Evolutionary conservation across 1,140 invertebrate species (phyloP), one percentile per base, ranked within the genome.

Genomic region (Phymastichus coffea): DNA sequence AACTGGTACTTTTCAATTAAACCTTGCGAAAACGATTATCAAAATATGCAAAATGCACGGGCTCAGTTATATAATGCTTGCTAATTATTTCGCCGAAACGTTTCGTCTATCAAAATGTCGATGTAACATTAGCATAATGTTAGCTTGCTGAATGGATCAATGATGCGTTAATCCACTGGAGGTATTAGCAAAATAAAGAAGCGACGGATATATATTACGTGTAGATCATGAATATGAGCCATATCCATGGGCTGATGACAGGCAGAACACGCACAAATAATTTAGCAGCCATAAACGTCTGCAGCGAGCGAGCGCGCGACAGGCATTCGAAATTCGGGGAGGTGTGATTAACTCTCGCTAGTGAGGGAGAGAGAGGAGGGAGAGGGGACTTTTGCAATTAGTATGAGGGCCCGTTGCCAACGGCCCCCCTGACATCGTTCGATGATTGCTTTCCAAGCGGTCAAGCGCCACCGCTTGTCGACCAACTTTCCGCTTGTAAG

Each of bases 211-310:
- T 28, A 30, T 10, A 37, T 38, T 35, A 25, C 14, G 38, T 15
- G 38, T 53, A 53, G 37, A 40, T 53, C 23, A 41, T 17, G 17
- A 53, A 25, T 23, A 17, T n/a, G 23, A 20, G 30, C 12, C 15
- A 19, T 41, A 7, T 17, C 12, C n/a, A n/a, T 23, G n/a, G 15
- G 17, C 0, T 14, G 44, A 7, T 17, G n/a, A 15, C 53, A 46
- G 23, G 30, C 3, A 33, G 30, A 46, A 56, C 43, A 43, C 47
- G 43, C 20, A 19, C n/a, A 56, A 56, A 56, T 56, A 56, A 56
- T 56, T 56, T 56, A 54, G 52, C 40, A 23, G 9, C 51, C 23
- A 44, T 44, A 43, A 28, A 20, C 25, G 40, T n/a, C n/a, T n/a
- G n/a, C 28, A 17, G n/a, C 17, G 46, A 8, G 4, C 8, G 17